Evolutionary conservation across 2,888 invertebrate species (phyloP).

Genomic region (Osedax frankpressi): DNA sequence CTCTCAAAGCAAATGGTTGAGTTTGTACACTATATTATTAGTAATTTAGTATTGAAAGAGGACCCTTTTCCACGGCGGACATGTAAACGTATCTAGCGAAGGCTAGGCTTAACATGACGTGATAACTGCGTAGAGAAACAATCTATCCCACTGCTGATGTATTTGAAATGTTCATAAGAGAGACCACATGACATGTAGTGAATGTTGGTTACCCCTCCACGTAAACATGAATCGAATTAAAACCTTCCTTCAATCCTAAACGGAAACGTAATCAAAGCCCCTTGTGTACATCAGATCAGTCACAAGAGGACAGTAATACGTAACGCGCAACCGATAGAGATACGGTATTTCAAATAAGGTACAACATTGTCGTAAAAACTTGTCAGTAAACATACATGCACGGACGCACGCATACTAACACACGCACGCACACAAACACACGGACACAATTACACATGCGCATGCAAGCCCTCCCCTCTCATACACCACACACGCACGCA

Average conservation of each 20-base stretch:
- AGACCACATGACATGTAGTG: not conserved
- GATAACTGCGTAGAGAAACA: not conserved
- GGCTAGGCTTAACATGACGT: slow-evolving; percentile 1
- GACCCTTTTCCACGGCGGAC: not conserved
- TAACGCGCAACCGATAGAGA: not conserved
- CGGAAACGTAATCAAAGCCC: no score
- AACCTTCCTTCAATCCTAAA: no score
- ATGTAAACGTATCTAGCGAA: not conserved
- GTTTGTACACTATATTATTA: no score
- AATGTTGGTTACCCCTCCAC: no score
- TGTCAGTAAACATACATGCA: not conserved
- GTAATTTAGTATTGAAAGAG: no score
- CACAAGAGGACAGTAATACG: not conserved
- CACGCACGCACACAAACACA: not conserved
- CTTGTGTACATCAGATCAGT: no score
- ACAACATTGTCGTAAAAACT: not conserved
- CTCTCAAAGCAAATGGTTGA: no score
- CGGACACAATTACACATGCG: not conserved
- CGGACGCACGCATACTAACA: not conserved
- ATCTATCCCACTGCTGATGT: not conserved
- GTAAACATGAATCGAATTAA: no score
- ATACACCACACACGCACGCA: no score
- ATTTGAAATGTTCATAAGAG: not conserved
- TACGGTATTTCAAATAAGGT: not conserved
- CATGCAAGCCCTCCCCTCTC: no score